Conservation (phyloP, 2,888 invertebrate genomes). For the Chesias legatella region DNA sequence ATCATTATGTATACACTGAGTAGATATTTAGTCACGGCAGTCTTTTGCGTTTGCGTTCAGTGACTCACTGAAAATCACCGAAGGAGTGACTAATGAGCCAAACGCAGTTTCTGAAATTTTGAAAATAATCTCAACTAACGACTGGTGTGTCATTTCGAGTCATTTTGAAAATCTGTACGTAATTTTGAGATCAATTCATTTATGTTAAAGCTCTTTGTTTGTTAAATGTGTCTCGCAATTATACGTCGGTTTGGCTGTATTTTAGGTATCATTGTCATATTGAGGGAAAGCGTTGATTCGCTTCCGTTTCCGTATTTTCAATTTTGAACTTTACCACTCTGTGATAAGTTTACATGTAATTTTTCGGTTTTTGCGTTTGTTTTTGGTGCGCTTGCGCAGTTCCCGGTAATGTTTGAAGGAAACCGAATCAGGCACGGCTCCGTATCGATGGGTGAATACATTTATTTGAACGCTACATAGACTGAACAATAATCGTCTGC, state of each 20-base stretch:
- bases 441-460: too few species aligned
- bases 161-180: slow-evolving; percentile 34
- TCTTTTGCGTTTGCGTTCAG: slow-evolving; percentile 42
- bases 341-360: slow-evolving; percentile 6
- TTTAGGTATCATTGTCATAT: slow-evolving; percentile 52
- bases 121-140: slow-evolving; percentile 19
- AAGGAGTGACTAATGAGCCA: slow-evolving; percentile 36
- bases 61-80: slow-evolving; percentile 60
- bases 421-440: slow-evolving; percentile 21
- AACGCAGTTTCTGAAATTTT: slow-evolving; percentile 18
- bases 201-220: slow-evolving; percentile 44
- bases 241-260: slow-evolving; percentile 60
- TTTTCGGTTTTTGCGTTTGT: slow-evolving; percentile 8
- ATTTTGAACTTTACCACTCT: slow-evolving; percentile 27
- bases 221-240: slow-evolving; percentile 39
- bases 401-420: slow-evolving; percentile 12
- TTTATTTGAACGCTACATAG: too few species aligned
- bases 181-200: slow-evolving; percentile 34
- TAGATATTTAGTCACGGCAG: slow-evolving; percentile 38
- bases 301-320: slow-evolving; percentile 34
- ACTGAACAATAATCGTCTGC: slow-evolving; percentile 25
- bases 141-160: background rate
- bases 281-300: slow-evolving; percentile 41
- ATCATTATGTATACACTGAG: slow-evolving; percentile 44
- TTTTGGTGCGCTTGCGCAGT: slow-evolving; percentile 13